phyloP scores from a whole-genome alignment of 1,140 invertebrate species.

The Brachionus calyciflorus region DNA sequence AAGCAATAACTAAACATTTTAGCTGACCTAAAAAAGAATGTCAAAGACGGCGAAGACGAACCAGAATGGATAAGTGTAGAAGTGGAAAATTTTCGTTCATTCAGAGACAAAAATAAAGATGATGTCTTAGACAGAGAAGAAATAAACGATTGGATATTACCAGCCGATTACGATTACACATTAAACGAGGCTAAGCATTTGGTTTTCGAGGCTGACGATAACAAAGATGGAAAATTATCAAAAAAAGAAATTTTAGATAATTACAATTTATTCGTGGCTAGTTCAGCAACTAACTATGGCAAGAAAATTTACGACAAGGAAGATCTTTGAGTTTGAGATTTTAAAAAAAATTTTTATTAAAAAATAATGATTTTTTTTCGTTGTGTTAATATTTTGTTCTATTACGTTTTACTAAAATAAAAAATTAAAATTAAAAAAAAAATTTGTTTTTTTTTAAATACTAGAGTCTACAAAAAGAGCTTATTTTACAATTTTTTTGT shows the following conservation, averaged over 20 bases:
- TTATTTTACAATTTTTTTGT: neutral
- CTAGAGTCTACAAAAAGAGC: neutral
- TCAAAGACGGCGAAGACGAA: conserved; percentile 68
- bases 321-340: conserved; percentile 60
- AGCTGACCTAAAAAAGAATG: conserved; percentile 56
- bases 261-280: conserved; percentile 96
- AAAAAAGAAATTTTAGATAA: conserved; percentile 89
- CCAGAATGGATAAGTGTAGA: conserved; percentile 95
- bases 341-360: conserved; percentile 8
- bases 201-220: conserved; percentile 84
- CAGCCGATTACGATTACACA: conserved; percentile 91
- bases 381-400: neutral
- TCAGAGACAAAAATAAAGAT: conserved; percentile 78
- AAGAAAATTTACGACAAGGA: conserved; percentile 89
- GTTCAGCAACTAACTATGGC: conserved; percentile 96
- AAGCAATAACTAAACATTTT: conserved; percentile 48
- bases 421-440: neutral
- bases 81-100: conserved; percentile 80
- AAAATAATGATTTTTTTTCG: conserved; percentile 21
- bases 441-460: neutral
- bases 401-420: neutral
- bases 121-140: conserved; percentile 83
- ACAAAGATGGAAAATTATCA: conserved; percentile 83
- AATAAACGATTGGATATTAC: conserved; percentile 85
- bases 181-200: conserved; percentile 91